Base-by-base conservation (phyloP, 2,113 vertebrate species). In the Saguinus imperator region DNA sequence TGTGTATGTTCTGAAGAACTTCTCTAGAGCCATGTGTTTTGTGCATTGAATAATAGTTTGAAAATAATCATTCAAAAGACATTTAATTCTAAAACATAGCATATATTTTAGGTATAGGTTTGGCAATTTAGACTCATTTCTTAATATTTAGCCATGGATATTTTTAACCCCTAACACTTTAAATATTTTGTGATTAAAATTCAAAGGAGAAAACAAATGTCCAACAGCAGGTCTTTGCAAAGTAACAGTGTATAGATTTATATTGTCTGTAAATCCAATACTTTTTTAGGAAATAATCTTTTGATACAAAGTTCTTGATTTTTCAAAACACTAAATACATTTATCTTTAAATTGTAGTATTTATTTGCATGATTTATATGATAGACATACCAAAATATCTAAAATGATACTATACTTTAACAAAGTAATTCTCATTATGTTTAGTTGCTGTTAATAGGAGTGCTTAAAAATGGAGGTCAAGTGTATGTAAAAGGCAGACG, bases 111-210 rank as follows among this genome's bases (percentile, higher is more conserved):
- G 20, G 40, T 48, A 17, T 13, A 76, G 76, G 1, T 79, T 88
- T 77, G 95, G 52, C 25, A 75, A 1, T 68, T 87, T 97, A 66
- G 10, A 89, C 52, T 95, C 32, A 75, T 64, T 97, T 95, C 40
- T 84, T 98, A 95, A 93, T 86, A 86, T 84, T 89, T 98, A 97
- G 95, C 92, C 48, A 13, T 61, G 55, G n/a, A 45, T 92, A 43
- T 87, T 95, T 94, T 96, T 96, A 97, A 95, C 92, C 32, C 4
- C 14, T 97, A 97, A 97, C 92, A 92, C 61, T 85, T 94, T 70
- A 87, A 97, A 68, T 81, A 64, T 73, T 83, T 94, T 94, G 18
- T 89, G 29, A 82, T 81, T 95, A 17, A 89, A 84, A 55, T 37
- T 76, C 73, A 95, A 92, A 6, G 32, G 37, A 18, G 43, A 21